Evolutionary conservation across 2,888 invertebrate genomes (phyloP).

Genomic region (Agonopterix heracliana): DNA sequence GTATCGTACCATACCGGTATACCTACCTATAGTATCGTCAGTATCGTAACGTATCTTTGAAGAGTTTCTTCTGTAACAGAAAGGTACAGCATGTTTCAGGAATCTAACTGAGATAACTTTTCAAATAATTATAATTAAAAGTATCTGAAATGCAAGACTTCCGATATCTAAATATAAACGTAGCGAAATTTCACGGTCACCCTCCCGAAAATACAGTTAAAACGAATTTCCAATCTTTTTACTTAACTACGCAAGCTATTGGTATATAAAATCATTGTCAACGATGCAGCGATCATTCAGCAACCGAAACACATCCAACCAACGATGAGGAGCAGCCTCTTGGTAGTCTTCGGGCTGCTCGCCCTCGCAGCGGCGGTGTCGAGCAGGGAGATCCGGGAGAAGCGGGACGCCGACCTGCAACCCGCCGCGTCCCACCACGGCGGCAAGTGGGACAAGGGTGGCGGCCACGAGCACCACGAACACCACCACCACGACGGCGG

Average conservation of each 20-base stretch:
- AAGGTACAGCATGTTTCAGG: no score
- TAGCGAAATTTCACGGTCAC: no score
- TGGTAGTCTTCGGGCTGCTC: conserved; percentile 57
- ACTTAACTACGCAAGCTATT: conserved; percentile 42
- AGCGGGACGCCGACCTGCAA: conserved; percentile 69
- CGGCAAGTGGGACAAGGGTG: conserved; percentile 25
- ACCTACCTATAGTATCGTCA: no score
- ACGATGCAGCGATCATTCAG: conserved; percentile 54
- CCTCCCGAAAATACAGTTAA: no score
- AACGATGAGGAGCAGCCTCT: conserved; percentile 53
- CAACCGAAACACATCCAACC: conserved; percentile 33
- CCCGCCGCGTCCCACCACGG: conserved; percentile 61
- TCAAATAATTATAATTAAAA: no score
- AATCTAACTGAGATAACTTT: no score
- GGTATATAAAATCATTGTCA: conserved; percentile 62
- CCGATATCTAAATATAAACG: no score
- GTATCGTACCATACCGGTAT: no score
- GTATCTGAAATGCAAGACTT: no score
- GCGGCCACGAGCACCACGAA: conserved; percentile 77
- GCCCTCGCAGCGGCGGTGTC: conserved; percentile 67
- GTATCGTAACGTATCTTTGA: no score
- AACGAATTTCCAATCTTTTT: conserved; percentile 19
- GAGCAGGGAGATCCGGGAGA: conserved; percentile 66
- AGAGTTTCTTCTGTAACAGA: no score
- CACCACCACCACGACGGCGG: conserved; percentile 79